Percentiles rank a stretch among this genome's conserved stretches.
These are phyloP conservation scores for Lamprotornis superbus DNA, from an alignment of 2,113 vertebrate species.

Conservation along the genomic window DNA sequence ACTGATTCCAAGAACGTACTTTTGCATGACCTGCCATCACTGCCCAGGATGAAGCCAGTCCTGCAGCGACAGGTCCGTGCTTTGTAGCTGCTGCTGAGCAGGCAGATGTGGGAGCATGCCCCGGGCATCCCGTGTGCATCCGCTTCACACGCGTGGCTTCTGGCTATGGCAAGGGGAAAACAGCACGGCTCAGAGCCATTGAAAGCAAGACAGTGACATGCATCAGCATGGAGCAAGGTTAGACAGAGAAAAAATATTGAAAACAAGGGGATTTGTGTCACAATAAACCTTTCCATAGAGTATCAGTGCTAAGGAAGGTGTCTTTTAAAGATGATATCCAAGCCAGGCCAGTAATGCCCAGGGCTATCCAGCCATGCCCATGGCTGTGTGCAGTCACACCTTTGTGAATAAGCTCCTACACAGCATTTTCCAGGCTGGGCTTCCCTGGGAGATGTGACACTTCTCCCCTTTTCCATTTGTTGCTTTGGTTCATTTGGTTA, in stretches of 20 bases:
- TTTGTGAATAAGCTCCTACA: background rate
- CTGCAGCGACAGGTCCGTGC: slow-evolving; percentile 92
- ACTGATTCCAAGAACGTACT: slow-evolving; percentile 80
- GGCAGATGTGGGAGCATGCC: slow-evolving; percentile 92
- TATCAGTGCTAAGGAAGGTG: background rate
- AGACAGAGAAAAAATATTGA: background rate
- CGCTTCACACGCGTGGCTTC: slow-evolving; percentile 88
- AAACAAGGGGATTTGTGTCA: background rate
- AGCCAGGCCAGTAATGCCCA: background rate
- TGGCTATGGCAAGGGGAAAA: slow-evolving; percentile 75
- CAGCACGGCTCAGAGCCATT: slow-evolving; percentile 22
- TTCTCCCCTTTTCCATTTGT: background rate
- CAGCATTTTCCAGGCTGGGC: background rate
- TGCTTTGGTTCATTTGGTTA: background rate
- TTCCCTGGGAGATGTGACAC: background rate
- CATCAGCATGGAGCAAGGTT: background rate
- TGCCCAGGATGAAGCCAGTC: slow-evolving; percentile 87
- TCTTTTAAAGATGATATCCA: background rate
- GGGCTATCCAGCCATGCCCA: too few relatives aligned
- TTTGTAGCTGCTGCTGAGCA: slow-evolving; percentile 93
- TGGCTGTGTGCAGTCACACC: accelerated
- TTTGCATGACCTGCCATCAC: slow-evolving; percentile 93
- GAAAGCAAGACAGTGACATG: background rate
- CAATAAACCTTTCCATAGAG: background rate
- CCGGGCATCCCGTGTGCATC: slow-evolving; percentile 85